These are phyloP conservation scores for Lycocorax pyrrhopterus DNA, from an alignment of 2,113 vertebrate species.

Conservation along the genomic window DNA sequence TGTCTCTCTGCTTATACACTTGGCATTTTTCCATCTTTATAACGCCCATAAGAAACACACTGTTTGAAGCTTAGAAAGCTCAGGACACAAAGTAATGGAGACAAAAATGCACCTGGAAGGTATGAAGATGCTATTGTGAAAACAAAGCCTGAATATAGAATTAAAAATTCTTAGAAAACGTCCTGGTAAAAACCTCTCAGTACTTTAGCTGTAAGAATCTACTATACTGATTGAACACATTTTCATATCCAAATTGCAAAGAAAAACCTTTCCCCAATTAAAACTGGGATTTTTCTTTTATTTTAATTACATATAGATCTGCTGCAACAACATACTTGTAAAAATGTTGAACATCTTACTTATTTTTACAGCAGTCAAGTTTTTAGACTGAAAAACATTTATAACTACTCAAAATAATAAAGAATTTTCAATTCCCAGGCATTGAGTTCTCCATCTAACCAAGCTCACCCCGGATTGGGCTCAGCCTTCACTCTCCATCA, in stretches of 20 bases:
- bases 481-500: neutral
- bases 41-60: neutral
- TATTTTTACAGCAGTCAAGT: neutral
- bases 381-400: neutral
- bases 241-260: neutral
- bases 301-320: neutral
- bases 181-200: neutral
- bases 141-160: neutral
- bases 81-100: neutral
- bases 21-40: neutral
- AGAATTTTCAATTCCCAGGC: neutral
- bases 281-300: neutral
- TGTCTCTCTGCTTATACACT: neutral
- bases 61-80: neutral
- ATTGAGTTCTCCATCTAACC: neutral
- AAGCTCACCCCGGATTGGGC: fast-evolving
- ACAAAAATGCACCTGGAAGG: neutral
- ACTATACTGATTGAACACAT: neutral
- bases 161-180: neutral
- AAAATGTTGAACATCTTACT: fast-evolving
- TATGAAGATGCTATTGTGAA: neutral
- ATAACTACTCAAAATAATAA: neutral
- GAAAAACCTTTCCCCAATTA: neutral
- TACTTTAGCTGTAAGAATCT: neutral
- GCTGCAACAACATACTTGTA: neutral